phyloP scores from a whole-genome alignment of 2,797 vertebrate species.

The Lepilemur septentrionalis region DNA sequence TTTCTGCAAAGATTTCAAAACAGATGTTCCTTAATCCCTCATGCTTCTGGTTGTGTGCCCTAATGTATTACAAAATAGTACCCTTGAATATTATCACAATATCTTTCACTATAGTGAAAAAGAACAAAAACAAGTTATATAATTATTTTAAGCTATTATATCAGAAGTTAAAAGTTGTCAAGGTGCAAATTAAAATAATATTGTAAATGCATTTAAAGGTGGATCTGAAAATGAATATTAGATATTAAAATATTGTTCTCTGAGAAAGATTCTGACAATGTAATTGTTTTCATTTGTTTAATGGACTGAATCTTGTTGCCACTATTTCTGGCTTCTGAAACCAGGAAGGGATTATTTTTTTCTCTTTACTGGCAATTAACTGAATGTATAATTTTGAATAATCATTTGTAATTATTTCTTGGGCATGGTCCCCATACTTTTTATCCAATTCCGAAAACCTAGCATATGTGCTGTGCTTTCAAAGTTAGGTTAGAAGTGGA shows the following conservation, averaged over 20 bases:
- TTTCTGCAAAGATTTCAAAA: background rate
- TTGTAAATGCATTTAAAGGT: background rate
- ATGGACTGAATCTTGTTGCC: conserved; percentile 25
- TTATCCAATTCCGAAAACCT: conserved; percentile 62
- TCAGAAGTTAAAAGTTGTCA: background rate
- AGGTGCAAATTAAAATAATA: background rate
- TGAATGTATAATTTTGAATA: conserved; percentile 74
- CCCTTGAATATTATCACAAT: background rate
- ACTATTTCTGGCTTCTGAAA: conserved; percentile 51
- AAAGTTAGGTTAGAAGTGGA: conserved; percentile 57
- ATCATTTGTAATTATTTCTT: conserved; percentile 74
- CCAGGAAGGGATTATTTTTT: conserved; percentile 17
- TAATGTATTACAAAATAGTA: background rate
- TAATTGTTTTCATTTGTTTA: background rate
- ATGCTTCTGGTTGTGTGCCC: background rate
- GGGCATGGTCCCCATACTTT: conserved; percentile 31
- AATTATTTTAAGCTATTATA: background rate
- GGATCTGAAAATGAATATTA: background rate
- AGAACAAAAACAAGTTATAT: background rate
- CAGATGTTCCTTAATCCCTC: background rate
- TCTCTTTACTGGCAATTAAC: conserved; percentile 55
- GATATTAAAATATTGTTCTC: background rate
- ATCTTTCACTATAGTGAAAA: background rate
- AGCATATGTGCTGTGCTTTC: conserved; percentile 60
- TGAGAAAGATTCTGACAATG: background rate